Conservation (phyloP, 2,113 vertebrate genomes). For the Halichoerus grypus region DNA sequence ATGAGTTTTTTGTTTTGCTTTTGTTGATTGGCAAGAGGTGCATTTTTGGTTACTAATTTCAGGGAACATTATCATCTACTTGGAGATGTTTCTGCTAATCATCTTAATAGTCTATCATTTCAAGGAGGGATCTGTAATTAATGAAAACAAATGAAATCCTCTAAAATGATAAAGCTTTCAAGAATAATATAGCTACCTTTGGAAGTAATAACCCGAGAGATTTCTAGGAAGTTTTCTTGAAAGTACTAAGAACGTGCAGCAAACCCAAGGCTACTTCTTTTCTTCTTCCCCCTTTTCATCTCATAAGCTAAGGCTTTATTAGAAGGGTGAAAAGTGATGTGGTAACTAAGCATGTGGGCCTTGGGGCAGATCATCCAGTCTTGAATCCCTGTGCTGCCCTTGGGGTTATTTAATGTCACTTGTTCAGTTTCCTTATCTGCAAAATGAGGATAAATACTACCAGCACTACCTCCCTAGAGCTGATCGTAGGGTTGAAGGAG, state of each 20-base stretch:
- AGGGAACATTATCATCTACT: conserved; percentile 58
- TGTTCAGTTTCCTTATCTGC: background rate
- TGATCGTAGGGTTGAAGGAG: background rate
- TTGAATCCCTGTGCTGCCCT: background rate
- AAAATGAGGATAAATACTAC: background rate
- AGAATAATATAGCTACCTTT: background rate
- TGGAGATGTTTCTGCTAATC: conserved; percentile 63
- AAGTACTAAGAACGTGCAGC: background rate
- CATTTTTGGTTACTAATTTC: conserved; percentile 58
- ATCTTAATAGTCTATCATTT: conserved; percentile 41
- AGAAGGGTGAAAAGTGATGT: background rate
- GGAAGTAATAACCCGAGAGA: conserved; percentile 11
- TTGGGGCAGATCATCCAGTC: background rate
- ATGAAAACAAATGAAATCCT: conserved; percentile 43
- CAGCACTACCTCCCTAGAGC: background rate
- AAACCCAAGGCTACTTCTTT: background rate
- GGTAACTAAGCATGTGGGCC: background rate
- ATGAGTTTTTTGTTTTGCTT: conserved; percentile 66
- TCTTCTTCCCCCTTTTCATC: background rate
- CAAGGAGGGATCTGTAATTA: conserved; percentile 49
- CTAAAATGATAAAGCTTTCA: conserved; percentile 25
- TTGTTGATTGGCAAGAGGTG: conserved; percentile 38
- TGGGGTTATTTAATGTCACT: background rate
- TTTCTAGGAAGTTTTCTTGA: conserved; percentile 35
- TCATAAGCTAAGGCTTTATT: background rate